Evolutionary conservation across 2,888 invertebrate genomes (phyloP).

Genomic region (Lissocephala sabroskyi): DNA sequence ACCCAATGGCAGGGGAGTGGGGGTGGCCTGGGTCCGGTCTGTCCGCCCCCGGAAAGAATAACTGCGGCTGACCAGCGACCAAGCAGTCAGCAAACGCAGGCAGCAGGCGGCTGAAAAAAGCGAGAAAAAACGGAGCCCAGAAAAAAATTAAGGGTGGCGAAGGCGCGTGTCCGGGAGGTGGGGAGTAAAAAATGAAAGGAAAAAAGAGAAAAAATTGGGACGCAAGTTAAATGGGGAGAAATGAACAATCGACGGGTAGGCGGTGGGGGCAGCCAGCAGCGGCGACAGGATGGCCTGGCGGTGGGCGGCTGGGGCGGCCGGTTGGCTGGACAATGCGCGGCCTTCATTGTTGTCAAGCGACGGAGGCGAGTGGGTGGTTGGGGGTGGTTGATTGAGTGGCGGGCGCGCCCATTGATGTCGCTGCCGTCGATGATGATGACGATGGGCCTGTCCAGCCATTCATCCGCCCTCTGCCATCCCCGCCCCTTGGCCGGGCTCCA

Average conservation of each 20-base stretch:
- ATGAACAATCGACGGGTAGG: not conserved
- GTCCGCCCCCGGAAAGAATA: conserved; percentile 43
- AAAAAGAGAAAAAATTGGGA: conserved; percentile 18
- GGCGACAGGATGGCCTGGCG: conserved; percentile 6
- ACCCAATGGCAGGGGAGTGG: too few relatives aligned
- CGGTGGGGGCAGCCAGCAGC: not conserved
- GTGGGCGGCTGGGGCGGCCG: not conserved
- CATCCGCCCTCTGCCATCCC: not conserved
- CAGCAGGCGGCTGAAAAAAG: conserved; percentile 20
- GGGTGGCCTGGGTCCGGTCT: not conserved
- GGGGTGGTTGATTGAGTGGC: conserved; percentile 49
- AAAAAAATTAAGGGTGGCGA: too few relatives aligned
- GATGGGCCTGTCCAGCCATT: not conserved
- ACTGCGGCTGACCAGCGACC: conserved; percentile 69
- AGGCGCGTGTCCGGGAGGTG: too few relatives aligned
- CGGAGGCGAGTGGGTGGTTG: conserved; percentile 1
- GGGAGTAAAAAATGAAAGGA: conserved; percentile 1
- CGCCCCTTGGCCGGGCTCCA: too few relatives aligned
- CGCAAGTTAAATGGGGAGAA: conserved; percentile 25
- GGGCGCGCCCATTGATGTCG: conserved; percentile 59
- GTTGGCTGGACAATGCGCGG: conserved; percentile 58
- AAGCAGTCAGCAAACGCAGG: conserved; percentile 71
- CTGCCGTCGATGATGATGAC: conserved; percentile 6
- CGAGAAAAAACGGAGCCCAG: not conserved
- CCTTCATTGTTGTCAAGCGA: conserved; percentile 58